These are phyloP conservation scores for Tursiops truncatus DNA, from an alignment of 2,113 vertebrate genomes.

Conservation along the genomic window DNA sequence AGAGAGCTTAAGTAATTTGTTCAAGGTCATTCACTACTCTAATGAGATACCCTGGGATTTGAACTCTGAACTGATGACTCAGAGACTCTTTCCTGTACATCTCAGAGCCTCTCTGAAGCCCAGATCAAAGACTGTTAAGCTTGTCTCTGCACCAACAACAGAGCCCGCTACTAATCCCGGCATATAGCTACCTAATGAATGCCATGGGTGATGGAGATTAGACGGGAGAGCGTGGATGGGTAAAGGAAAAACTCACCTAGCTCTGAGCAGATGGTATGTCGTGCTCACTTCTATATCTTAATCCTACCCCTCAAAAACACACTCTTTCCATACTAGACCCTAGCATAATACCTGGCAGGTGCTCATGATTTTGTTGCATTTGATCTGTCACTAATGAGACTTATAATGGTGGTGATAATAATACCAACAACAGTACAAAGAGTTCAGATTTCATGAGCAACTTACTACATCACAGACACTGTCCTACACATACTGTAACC, in stretches of 20 bases:
- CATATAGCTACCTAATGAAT: neutral
- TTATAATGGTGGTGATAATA: neutral
- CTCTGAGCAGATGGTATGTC: neutral
- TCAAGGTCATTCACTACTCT: neutral
- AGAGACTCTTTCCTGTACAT: neutral
- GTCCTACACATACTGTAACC: neutral
- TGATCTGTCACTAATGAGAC: neutral
- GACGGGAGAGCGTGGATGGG: neutral
- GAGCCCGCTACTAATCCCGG: neutral
- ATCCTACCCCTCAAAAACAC: neutral
- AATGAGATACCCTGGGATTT: slow-evolving; percentile 6
- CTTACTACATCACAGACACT: neutral
- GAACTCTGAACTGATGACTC: slow-evolving; percentile 1
- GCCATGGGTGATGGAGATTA: neutral
- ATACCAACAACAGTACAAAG: neutral
- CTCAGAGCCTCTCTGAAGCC: neutral
- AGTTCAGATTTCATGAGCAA: neutral
- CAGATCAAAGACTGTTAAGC: neutral
- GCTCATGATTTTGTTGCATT: neutral
- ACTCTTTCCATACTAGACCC: neutral
- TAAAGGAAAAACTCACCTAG: neutral
- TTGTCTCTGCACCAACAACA: neutral
- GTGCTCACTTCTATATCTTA: neutral
- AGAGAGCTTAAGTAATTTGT: neutral
- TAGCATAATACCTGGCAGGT: neutral